Evolutionary conservation across 1,140 invertebrate genomes (phyloP).

Genomic region (Hirudo medicinalis): DNA sequence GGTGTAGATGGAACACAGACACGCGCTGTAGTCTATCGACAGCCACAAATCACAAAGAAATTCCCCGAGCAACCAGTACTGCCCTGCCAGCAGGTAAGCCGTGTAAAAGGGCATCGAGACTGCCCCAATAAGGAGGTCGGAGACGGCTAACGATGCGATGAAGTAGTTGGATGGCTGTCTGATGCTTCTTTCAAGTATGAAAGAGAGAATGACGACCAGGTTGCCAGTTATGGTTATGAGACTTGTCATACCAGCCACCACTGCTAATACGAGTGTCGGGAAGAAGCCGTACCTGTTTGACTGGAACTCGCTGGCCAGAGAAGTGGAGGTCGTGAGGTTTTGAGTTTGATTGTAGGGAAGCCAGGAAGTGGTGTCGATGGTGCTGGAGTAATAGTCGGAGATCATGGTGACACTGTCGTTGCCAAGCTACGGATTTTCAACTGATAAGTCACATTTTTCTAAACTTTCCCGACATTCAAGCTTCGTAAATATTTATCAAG

Average conservation of each 20-base stretch:
- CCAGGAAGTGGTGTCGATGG: too few relatives aligned
- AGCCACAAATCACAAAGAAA: constrained; percentile 96
- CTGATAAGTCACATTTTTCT: too few relatives aligned
- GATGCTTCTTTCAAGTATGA: constrained; percentile 89
- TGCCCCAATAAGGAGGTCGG: constrained; percentile 89
- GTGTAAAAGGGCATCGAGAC: constrained; percentile 83
- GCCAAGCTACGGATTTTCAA: too few relatives aligned
- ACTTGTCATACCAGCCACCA: constrained; percentile 18
- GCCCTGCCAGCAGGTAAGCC: constrained; percentile 77
- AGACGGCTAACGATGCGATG: constrained; percentile 91
- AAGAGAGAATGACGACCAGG: constrained; percentile 85
- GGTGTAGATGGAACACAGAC: constrained; percentile 95
- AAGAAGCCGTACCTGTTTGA: background rate
- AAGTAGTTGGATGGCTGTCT: constrained; percentile 98
- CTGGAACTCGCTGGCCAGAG: background rate
- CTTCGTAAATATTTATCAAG: too few relatives aligned
- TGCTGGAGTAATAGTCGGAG: too few relatives aligned
- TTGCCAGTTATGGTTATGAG: constrained; percentile 54
- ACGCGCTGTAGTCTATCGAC: constrained; percentile 96
- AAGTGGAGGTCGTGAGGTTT: background rate
- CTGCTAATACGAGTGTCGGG: constrained; percentile 9
- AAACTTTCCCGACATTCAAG: too few relatives aligned
- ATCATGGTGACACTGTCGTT: too few relatives aligned
- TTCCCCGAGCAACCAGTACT: constrained; percentile 90
- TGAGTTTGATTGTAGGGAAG: background rate